Percentiles rank a stretch among this genome's conserved stretches.
These are phyloP conservation scores for Eidolon dupreanum DNA, from an alignment of 2,797 vertebrate genomes.

Conservation along the genomic window DNA sequence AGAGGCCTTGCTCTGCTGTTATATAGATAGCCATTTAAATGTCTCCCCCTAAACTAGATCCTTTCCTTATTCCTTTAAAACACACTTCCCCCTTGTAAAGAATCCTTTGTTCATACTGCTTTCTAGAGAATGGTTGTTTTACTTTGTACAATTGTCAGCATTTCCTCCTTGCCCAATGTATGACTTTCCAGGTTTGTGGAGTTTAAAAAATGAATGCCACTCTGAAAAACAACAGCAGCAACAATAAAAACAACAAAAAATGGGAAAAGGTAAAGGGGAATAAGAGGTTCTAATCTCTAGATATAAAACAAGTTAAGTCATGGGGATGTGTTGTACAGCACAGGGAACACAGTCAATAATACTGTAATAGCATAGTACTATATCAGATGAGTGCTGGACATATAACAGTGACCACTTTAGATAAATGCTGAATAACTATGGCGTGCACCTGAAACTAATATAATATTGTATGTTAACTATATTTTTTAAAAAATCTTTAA, in stretches of 20 bases:
- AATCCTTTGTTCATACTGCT: neutral
- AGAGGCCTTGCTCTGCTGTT: neutral
- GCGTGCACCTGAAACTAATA: too few relatives aligned
- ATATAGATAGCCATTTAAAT: neutral
- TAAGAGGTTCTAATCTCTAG: too few relatives aligned
- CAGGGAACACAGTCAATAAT: too few relatives aligned
- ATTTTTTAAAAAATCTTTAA: neutral
- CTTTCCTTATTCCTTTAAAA: slow-evolving; percentile 27
- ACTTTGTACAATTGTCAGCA: neutral
- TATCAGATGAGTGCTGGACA: too few relatives aligned
- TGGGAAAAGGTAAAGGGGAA: too few relatives aligned
- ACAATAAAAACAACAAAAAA: too few relatives aligned
- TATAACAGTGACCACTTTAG: too few relatives aligned
- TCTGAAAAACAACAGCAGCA: neutral
- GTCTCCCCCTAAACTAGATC: neutral
- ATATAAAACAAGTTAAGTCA: too few relatives aligned
- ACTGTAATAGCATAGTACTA: too few relatives aligned
- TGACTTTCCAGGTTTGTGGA: neutral
- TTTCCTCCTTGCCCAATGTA: neutral
- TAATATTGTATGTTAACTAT: too few relatives aligned
- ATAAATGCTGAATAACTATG: too few relatives aligned
- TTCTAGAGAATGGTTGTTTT: neutral
- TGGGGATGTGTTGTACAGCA: too few relatives aligned
- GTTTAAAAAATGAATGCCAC: slow-evolving; percentile 26
- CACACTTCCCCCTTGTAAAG: neutral